Evolutionary conservation across 2,888 invertebrate species (phyloP), one percentile per base, ranked within the genome.

Genomic region (Himalopsyche tibetana): DNA sequence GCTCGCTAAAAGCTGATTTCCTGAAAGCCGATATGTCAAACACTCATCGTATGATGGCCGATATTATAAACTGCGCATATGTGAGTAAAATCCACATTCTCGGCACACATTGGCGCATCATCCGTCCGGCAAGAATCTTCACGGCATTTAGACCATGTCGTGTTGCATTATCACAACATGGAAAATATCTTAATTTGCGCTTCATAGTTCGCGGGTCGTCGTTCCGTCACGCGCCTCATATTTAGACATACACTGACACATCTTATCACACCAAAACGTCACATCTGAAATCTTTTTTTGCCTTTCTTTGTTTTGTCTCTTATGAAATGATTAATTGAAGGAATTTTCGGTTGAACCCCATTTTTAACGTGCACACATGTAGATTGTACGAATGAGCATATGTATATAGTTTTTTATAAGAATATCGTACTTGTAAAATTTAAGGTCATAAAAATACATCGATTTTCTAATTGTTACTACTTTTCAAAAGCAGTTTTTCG

Each of bases 181-280:
- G 87, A 86, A 82, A 88, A 88, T 84, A 84, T 88, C 87, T 88
- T 88, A 88, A 88, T 88, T 88, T 84, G 86, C 87, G 85, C 79
- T 85, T 74, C 74, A 74, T 74, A 74, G 74, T 74, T 74, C 74
- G 74, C 82, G 51, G 74, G 55, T 63, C 83, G 79, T 56, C 36
- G 82, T 56, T 45, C 86, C 87, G 87, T 84, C 84, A 87, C 87
- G 84, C 85, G 74, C 74, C 51, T 74, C 55, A 51, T 51, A 55
- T 81, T 81, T 55, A 51, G 40, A 55, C 51, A 45, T 81, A 81
- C 81, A 51, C 55, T 51, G n/a, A 51, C 81, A 38, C 19, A 81
- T 81, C 81, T 28, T 45, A 9, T 45, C 17, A 40, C 79, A 40
- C 36, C 36, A 40, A 17, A 38, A 51, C 3, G 0, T 15, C 8